These are phyloP conservation scores for Periophthalmus modestus DNA, from an alignment of 2,113 vertebrate genomes.

Conservation along the genomic window DNA sequence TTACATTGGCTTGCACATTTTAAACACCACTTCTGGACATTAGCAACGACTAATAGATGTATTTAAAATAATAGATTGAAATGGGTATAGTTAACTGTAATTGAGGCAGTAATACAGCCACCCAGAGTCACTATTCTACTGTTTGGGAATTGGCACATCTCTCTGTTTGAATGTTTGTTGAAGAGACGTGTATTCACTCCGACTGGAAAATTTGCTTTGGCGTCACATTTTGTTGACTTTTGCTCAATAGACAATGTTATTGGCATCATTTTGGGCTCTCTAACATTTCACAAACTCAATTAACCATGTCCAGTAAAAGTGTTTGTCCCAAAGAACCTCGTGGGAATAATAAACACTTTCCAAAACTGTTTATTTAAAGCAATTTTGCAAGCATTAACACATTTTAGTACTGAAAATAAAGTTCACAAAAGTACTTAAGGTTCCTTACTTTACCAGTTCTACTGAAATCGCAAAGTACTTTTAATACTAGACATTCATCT, in stretches of 20 bases:
- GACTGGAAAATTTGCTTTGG: conserved; percentile 31
- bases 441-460: neutral
- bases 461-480: too few species aligned
- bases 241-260: neutral
- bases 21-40: neutral
- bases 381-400: conserved; percentile 31
- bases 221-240: conserved; percentile 27
- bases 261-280: conserved; percentile 7
- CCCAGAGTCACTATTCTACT: conserved; percentile 1
- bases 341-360: conserved; percentile 15
- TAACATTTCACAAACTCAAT: conserved; percentile 32
- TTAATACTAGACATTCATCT: too few species aligned
- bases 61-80: neutral
- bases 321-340: conserved; percentile 19
- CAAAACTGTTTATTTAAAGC: conserved; percentile 20
- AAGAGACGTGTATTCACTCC: conserved; percentile 6
- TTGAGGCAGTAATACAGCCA: neutral
- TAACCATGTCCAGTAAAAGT: conserved; percentile 6
- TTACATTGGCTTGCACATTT: neutral
- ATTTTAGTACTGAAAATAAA: neutral
- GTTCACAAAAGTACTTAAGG: neutral
- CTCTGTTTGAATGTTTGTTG: conserved; percentile 8
- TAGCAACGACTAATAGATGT: neutral
- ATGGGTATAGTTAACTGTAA: neutral
- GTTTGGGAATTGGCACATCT: neutral